These are phyloP conservation scores for Cariama cristata DNA, from an alignment of 2,113 vertebrate species.

Conservation along the genomic window DNA sequence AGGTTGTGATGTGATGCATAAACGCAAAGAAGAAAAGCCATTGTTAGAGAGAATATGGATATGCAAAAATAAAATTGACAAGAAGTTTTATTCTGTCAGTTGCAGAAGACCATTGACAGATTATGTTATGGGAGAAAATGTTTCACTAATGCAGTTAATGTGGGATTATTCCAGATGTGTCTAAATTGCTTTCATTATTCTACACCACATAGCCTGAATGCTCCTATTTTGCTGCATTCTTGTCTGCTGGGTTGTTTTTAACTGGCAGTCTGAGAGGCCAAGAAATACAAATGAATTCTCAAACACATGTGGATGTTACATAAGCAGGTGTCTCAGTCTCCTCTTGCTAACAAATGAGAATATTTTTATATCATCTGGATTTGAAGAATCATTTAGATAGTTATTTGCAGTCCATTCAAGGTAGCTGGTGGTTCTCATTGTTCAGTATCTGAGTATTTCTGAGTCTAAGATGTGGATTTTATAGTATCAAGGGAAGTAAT, in stretches of 20 bases:
- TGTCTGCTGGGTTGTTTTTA: background rate
- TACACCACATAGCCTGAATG: background rate
- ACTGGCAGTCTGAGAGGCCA: background rate
- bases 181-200: constrained; percentile 58
- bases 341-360: background rate
- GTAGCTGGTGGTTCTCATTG: background rate
- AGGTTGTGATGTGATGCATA: background rate
- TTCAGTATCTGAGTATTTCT: background rate
- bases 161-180: constrained; percentile 36
- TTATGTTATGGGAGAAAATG: constrained; percentile 8
- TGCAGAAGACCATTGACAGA: background rate
- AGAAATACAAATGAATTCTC: background rate
- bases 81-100: background rate
- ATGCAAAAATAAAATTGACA: constrained; percentile 19
- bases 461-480: background rate
- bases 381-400: background rate
- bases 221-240: background rate
- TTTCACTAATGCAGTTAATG: constrained; percentile 38
- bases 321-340: background rate
- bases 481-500: background rate
- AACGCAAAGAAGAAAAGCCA: background rate
- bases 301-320: background rate
- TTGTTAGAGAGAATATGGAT: background rate
- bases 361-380: background rate
- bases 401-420: background rate